Base-by-base conservation (phyloP, 1,140 invertebrate species). In the Chionoecetes opilio region DNA sequence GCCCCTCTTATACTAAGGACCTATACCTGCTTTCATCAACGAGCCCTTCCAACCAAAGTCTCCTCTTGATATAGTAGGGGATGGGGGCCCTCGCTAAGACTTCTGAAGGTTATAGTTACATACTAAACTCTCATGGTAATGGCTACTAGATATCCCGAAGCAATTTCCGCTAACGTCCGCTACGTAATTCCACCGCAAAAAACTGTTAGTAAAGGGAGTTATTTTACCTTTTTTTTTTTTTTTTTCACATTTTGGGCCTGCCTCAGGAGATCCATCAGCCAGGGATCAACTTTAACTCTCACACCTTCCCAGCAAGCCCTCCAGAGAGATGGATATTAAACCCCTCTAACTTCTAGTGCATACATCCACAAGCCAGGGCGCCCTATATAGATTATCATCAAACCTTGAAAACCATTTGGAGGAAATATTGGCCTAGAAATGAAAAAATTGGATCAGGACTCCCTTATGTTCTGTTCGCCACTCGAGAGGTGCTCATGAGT, bases 161-260 rank as follows among this genome's bases (percentile, higher is more conserved):
- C 86, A 3, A 75, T 94, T 3, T n/a, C n/a, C n/a, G n/a, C n/a
- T n/a, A n/a, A n/a, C n/a, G n/a, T n/a, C 86, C 85, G 2, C 29
- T 89, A 35, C 6, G 93, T 9, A 89, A 34, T 32, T 41, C 38
- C 2, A n/a, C 21, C 3, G 82, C 82, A n/a, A 11, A 91, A 26
- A 9, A 6, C 31, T 46, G 84, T n/a, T 85, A 14, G 92, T 86
- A n/a, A 38, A 32, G 26, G n/a, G 34, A n/a, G 26, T 17, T 93
- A 21, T n/a, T n/a, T n/a, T n/a, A n/a, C n/a, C n/a, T n/a, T n/a
- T n/a, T n/a, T n/a, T 3, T 85, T 8, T 26, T 14, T 0, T n/a
- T 93, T 85, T 29, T 93, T 85, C 82, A 38, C 92, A 8, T 0
- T 92, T 92, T 92, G 91, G n/a, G 91, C 11, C 31, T 92, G 31